Evolutionary conservation across 2,888 invertebrate species (phyloP).

Genomic region (Leucophora obtusa): DNA sequence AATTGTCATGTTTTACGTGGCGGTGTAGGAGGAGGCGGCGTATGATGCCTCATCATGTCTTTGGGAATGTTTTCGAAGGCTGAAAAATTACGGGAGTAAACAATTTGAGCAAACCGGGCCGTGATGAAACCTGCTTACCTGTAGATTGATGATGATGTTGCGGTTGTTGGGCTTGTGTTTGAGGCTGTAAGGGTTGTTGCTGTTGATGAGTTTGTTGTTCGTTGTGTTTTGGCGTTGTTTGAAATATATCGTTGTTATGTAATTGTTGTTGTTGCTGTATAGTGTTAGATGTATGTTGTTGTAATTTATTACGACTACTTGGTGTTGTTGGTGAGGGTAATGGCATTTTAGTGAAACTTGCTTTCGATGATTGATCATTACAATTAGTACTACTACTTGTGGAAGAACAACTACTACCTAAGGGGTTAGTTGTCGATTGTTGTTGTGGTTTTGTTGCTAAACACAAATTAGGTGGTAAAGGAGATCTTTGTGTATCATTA

Average conservation of each 20-base stretch:
- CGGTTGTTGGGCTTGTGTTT: not conserved
- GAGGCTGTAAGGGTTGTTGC: slow-evolving; percentile 9
- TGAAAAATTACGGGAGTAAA: slow-evolving; percentile 78
- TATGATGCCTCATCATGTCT: slow-evolving; percentile 75
- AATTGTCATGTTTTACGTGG: slow-evolving; percentile 78
- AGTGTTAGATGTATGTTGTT: slow-evolving; percentile 51
- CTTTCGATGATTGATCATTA: slow-evolving; percentile 57
- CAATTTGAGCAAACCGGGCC: slow-evolving; percentile 77
- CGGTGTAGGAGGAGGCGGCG: slow-evolving; percentile 77
- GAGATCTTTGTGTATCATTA: slow-evolving; percentile 78
- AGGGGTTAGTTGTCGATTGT: slow-evolving; percentile 9
- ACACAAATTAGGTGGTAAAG: slow-evolving; percentile 78
- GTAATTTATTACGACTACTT: slow-evolving; percentile 58
- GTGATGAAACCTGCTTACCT: slow-evolving; percentile 73
- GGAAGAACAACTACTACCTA: slow-evolving; percentile 35
- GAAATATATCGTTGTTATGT: slow-evolving; percentile 63
- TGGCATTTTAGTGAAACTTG: slow-evolving; percentile 66
- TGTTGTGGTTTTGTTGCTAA: slow-evolving; percentile 74
- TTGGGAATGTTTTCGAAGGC: slow-evolving; percentile 80
- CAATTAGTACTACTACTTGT: slow-evolving; percentile 52
- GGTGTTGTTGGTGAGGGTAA: slow-evolving; percentile 67
- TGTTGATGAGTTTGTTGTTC: slow-evolving; percentile 61
- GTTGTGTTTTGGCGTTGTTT: slow-evolving; percentile 66
- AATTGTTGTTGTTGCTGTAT: slow-evolving; percentile 61
- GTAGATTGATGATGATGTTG: slow-evolving; percentile 61